Percentiles rank a stretch among this genome's conserved stretches.
Conservation (phyloP, 1,140 invertebrate genomes). For the Diuraphis noxia region DNA sequence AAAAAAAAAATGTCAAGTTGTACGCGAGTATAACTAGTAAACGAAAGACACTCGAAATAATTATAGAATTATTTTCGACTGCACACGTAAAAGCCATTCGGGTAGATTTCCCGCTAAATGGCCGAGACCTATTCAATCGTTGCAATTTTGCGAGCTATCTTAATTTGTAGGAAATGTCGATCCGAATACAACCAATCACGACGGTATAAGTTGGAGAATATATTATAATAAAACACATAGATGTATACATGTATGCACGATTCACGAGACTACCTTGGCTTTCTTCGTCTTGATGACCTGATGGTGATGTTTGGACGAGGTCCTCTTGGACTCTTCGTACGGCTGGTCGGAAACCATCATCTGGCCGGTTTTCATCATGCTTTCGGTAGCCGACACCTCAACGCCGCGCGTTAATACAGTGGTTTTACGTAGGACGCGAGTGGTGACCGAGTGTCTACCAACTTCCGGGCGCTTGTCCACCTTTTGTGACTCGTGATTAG, state of each 20-base stretch:
- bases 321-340: conserved; percentile 58
- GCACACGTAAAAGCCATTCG: neutral
- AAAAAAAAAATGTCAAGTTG: neutral
- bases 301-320: conserved; percentile 41
- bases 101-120: neutral
- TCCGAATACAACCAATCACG: neutral
- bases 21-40: neutral
- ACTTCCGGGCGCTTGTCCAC: conserved; percentile 75
- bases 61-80: too few species aligned
- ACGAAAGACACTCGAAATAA: neutral
- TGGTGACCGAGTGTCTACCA: conserved; percentile 78
- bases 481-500: conserved; percentile 78
- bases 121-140: neutral
- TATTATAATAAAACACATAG: neutral
- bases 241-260: neutral
- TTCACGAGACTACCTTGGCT: conserved; percentile 64
- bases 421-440: conserved; percentile 84
- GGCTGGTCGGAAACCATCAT: conserved; percentile 61
- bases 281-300: conserved; percentile 61
- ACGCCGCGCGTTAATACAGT: conserved; percentile 87
- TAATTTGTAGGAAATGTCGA: neutral
- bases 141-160: neutral
- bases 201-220: neutral
- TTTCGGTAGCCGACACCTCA: conserved; percentile 74
- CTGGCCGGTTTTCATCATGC: conserved; percentile 66